These are phyloP conservation scores for Hippoglossus hippoglossus DNA, from an alignment of 2,797 vertebrate genomes.

Conservation along the genomic window DNA sequence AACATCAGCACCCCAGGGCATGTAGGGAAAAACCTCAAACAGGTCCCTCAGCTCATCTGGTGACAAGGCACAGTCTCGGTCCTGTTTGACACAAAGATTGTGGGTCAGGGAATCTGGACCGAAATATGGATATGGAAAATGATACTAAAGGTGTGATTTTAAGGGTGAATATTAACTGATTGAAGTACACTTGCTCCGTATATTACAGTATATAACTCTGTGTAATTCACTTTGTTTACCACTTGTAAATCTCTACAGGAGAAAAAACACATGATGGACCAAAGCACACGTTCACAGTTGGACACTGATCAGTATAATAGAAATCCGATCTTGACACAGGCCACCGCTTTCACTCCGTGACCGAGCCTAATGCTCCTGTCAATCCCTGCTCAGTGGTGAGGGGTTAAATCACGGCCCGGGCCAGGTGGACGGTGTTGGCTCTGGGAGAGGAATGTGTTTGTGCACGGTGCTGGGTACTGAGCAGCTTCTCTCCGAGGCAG, in stretches of 20 bases:
- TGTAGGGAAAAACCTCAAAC: slow-evolving; percentile 93
- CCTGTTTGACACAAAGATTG: slow-evolving; percentile 79
- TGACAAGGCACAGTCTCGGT: slow-evolving; percentile 94
- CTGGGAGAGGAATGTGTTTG: slow-evolving; percentile 30
- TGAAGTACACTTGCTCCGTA: not conserved
- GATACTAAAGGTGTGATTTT: not conserved
- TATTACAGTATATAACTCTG: not conserved
- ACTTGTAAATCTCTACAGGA: not conserved
- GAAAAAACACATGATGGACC: slow-evolving; percentile 25
- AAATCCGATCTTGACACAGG: slow-evolving; percentile 31
- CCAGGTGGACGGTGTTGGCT: slow-evolving; percentile 37
- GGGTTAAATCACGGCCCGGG: slow-evolving; percentile 47
- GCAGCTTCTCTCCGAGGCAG: slow-evolving; percentile 41
- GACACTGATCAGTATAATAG: slow-evolving; percentile 28
- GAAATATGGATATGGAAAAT: not conserved
- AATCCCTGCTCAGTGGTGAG: slow-evolving; percentile 50
- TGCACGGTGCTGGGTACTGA: slow-evolving; percentile 11
- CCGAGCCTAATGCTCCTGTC: slow-evolving; percentile 51
- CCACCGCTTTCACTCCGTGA: slow-evolving; percentile 44
- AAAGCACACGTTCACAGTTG: slow-evolving; percentile 10
- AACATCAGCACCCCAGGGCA: slow-evolving; percentile 92
- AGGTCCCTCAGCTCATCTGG: slow-evolving; percentile 93
- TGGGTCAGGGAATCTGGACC: not conserved
- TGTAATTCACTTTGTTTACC: not conserved
- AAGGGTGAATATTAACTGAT: not conserved